Conservation (phyloP, 2,888 invertebrate genomes). For the Bombylius major region DNA sequence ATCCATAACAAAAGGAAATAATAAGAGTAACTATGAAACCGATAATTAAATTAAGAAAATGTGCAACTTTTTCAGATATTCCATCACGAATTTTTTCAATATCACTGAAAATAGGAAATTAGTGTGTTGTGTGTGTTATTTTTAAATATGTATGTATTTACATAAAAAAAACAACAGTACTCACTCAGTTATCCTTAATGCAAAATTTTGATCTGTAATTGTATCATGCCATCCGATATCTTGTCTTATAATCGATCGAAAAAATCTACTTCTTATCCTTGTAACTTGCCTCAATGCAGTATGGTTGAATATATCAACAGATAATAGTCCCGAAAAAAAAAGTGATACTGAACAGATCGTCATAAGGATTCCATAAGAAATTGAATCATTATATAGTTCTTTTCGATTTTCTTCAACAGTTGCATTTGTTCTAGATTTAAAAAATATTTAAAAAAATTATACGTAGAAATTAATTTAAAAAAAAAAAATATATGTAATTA, state of each 20-base stretch:
- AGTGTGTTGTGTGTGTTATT: too few relatives aligned
- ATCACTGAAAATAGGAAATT: slow-evolving; percentile 40
- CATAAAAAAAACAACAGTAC: too few relatives aligned
- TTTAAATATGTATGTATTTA: too few relatives aligned
- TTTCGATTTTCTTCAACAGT: slow-evolving; percentile 41
- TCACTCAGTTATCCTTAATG: slow-evolving; percentile 63
- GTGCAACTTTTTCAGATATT: slow-evolving; percentile 71
- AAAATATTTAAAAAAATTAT: slow-evolving; percentile 4
- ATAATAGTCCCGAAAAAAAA: slow-evolving; percentile 49
- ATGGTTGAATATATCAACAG: slow-evolving; percentile 54
- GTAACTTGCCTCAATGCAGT: slow-evolving; percentile 51
- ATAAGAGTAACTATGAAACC: slow-evolving; percentile 43
- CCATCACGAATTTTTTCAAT: slow-evolving; percentile 71
- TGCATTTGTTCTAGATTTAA: slow-evolving; percentile 39
- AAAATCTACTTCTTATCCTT: slow-evolving; percentile 47
- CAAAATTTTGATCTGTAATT: slow-evolving; percentile 57
- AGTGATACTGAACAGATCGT: slow-evolving; percentile 44
- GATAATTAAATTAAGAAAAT: slow-evolving; percentile 48
- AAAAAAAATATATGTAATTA: neutral
- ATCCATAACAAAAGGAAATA: slow-evolving; percentile 70
- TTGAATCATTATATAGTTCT: slow-evolving; percentile 52
- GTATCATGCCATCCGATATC: slow-evolving; percentile 65
- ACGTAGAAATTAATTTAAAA: slow-evolving; percentile 5
- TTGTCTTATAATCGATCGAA: slow-evolving; percentile 52
- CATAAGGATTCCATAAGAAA: slow-evolving; percentile 52